A percentile compares a stretch with the other conserved stretches of the same genome.
These are phyloP conservation scores for Hemitrygon akajei DNA, from an alignment of 2,797 vertebrate species.

Conservation along the genomic window DNA sequence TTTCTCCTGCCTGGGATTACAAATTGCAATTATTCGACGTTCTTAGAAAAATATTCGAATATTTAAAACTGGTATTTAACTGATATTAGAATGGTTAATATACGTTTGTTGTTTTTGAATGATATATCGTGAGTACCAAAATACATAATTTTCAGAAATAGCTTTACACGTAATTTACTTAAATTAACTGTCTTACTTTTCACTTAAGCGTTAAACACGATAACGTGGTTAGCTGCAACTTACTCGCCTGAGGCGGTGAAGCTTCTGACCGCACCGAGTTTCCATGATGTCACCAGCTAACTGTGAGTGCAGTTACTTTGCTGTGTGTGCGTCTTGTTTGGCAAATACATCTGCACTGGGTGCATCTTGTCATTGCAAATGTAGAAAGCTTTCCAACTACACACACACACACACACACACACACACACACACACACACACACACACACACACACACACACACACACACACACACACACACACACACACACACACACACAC, in stretches of 20 bases:
- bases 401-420: no score
- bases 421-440: no score
- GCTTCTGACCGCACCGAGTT: not conserved
- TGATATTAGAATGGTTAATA: not conserved
- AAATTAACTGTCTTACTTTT: not conserved
- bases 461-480: no score
- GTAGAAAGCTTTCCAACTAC: no score
- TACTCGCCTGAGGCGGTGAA: not conserved
- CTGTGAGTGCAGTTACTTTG: not conserved
- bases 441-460: no score
- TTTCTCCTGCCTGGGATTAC: no score
- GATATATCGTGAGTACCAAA: not conserved
- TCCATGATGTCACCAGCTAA: not conserved
- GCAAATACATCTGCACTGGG: not conserved
- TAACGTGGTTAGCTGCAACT: not conserved
- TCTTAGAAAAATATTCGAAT: not conserved
- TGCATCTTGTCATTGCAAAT: no score
- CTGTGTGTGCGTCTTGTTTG: not conserved
- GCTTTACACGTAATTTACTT: not conserved
- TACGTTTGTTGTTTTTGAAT: not conserved
- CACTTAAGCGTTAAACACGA: not conserved
- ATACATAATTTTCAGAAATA: not conserved
- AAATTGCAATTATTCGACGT: no score
- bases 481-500: no score
- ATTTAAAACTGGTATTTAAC: not conserved